phyloP scores from a whole-genome alignment of 92 coral and sea anemone species.

The Palythoa caribaeorum region DNA sequence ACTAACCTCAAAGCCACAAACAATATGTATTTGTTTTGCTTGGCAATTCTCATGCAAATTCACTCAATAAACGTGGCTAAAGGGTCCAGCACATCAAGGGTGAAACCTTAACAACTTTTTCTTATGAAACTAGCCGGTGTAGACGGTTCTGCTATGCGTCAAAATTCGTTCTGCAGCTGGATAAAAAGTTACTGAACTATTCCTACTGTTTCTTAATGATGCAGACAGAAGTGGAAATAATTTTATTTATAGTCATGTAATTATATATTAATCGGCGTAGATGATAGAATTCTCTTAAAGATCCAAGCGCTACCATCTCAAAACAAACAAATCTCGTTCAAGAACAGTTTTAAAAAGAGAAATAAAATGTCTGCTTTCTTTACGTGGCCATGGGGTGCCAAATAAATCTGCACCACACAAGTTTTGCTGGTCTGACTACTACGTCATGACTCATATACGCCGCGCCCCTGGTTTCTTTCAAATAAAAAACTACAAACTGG shows the following conservation, averaged over 20 bases:
- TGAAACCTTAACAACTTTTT: not conserved
- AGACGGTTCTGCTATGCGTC: not conserved
- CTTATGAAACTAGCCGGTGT: not conserved
- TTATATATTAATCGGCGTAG: not conserved
- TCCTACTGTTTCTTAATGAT: not conserved
- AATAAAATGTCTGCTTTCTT: not conserved
- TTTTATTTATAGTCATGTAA: not conserved
- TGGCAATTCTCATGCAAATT: constrained; percentile 29
- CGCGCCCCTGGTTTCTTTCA: not conserved
- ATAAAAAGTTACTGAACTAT: not conserved
- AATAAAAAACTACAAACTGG: too few relatives aligned
- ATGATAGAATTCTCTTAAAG: not conserved
- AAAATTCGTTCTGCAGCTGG: not conserved
- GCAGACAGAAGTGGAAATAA: not conserved
- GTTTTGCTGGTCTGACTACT: not conserved
- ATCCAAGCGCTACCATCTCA: not conserved
- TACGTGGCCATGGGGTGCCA: not conserved
- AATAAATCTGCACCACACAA: not conserved
- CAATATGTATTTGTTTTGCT: constrained; percentile 34
- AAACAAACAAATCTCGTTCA: not conserved
- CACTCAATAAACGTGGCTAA: not conserved
- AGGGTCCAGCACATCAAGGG: not conserved
- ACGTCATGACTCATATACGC: not conserved
- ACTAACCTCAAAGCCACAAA: constrained; percentile 6
- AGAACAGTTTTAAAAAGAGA: not conserved